Base-by-base conservation (phyloP, 1,140 invertebrate species). In the Lutraria rhynchaena region DNA sequence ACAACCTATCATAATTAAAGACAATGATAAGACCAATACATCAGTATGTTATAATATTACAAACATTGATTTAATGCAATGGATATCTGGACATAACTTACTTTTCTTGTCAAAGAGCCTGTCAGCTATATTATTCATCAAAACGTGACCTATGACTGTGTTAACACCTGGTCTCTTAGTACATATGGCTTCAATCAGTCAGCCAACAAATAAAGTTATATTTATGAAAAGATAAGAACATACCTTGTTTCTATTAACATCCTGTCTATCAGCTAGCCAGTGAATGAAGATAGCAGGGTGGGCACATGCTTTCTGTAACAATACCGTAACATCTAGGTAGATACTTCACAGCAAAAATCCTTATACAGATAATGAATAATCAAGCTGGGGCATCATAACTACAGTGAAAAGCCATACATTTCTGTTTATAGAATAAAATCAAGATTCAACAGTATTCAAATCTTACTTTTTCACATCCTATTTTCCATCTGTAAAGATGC, bases 311-410 rank as follows among this genome's bases (percentile, higher is more conserved):
- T 55, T 49, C 29, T 87, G 78, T 29, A 87, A 86, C 86, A 4
- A 80, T 75, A 5, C 88, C 87, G 84, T 84, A 88, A 24, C 61
- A 70, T 22, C 87, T 75, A 61, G 86, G 87, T 11, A 88, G 49
- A 29, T 85, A 75, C 57, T 88, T 88, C 33, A 87, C 74, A 17
- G 87, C 57, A 41, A 78, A 88, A 15, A 83, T 78, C 37, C 87
- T 88, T 51, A 37, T 81, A 67, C 37, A 49, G 46, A 53, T 41
- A 73, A 37, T n/a, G n/a, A n/a, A n/a, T n/a, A n/a, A n/a, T n/a
- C n/a, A n/a, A n/a, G n/a, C n/a, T n/a, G n/a, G n/a, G n/a, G n/a
- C n/a, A n/a, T n/a, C n/a, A n/a, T n/a, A n/a, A n/a, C n/a, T n/a
- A n/a, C n/a, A n/a, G n/a, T n/a, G n/a, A n/a, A n/a, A n/a, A n/a